Conservation (phyloP, 2,113 vertebrate species). For the Thinocorus orbignyianus region DNA sequence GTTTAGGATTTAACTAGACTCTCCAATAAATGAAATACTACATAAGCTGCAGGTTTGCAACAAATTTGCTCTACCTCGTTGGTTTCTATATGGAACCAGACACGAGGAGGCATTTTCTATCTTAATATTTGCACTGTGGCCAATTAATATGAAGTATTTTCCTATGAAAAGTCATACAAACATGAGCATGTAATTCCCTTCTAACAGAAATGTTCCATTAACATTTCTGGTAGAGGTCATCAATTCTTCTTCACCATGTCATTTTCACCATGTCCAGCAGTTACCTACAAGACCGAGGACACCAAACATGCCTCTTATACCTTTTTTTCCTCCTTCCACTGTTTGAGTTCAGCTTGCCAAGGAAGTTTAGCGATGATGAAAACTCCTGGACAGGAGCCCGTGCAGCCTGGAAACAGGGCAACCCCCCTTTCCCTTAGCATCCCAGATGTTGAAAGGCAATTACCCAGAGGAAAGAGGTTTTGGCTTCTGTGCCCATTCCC, state of each 20-base stretch:
- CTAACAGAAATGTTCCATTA: constrained; percentile 43
- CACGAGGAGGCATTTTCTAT: background rate
- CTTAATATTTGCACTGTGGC: background rate
- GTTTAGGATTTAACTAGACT: constrained; percentile 50
- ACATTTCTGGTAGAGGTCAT: constrained; percentile 13
- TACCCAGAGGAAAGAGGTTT: background rate
- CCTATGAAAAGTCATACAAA: constrained; percentile 36
- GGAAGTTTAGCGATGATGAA: background rate
- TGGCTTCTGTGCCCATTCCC: background rate
- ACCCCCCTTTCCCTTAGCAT: background rate
- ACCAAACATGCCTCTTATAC: background rate
- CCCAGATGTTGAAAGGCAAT: background rate
- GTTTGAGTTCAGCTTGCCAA: background rate
- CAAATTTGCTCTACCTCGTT: constrained; percentile 29
- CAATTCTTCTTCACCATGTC: background rate
- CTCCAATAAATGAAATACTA: constrained; percentile 33
- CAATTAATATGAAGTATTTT: constrained; percentile 44
- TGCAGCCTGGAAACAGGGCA: background rate
- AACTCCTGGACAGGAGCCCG: background rate
- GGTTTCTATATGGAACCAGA: constrained; percentile 17
- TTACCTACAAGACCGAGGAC: background rate
- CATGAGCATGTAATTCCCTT: constrained; percentile 9
- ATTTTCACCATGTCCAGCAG: background rate
- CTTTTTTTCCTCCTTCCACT: fast-evolving
- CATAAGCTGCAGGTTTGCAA: constrained; percentile 38